Base-by-base conservation (phyloP, 2,113 vertebrate genomes). In the Daboia siamensis region DNA sequence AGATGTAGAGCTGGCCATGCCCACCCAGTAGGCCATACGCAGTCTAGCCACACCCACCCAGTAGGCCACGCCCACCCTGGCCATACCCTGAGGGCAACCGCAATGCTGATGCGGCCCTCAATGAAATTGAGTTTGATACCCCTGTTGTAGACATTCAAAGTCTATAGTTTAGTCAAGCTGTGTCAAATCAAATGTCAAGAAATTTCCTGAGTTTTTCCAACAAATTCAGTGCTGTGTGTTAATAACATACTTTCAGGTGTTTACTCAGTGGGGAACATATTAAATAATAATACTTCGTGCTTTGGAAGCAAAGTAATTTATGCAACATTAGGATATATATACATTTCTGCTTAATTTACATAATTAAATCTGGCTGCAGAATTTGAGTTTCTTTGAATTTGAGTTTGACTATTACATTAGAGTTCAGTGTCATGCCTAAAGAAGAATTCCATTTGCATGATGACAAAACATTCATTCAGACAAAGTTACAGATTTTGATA, bases 371-470 rank as follows among this genome's bases (percentile, higher is more conserved):
- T 87, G 20, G 44, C 33, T 2, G n/a, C 51, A 12, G 85, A 91
- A 91, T 91, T 54, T 87, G 86, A 64, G 20, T 33, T 91, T 88
- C 48, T 23, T 33, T 23, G 46, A 48, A 44, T 21, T 20, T n/a
- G 24, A 52, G 29, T 55, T 91, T 91, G 86, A 80, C 89, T 54
- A 13, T 92, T 94, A 59, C 69, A 21, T 61, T 90, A 33, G 95
- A 61, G 26, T 94, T 91, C 54, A 39, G 15, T 94, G 64, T 94
- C 93, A 44, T 39, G 74, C 89, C 87, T 91, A 39, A 44, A 91
- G 44, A 59, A 86, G 12, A 87, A 61, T 57, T 33, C 20, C 23
- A 64, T 93, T 90, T 96, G 69, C 69, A 21, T 80, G 17, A 80
- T 20, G 33, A 74, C 5, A 74, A 80, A 80, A 80, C 17, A 80